Conservation (phyloP, 1,140 invertebrate genomes). For the Brachionus paranguensis region DNA sequence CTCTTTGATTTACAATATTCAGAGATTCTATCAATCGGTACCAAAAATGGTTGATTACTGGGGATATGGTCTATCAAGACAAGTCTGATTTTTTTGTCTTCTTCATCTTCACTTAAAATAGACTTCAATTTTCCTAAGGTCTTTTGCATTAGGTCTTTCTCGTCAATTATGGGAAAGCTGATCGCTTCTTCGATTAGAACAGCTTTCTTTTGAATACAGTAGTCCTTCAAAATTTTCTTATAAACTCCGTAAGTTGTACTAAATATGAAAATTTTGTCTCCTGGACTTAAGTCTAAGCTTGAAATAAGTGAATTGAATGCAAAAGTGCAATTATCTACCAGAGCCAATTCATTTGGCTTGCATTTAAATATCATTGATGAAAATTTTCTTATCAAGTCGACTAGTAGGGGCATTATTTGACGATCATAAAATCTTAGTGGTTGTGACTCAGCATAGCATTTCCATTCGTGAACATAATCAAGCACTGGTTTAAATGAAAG, state of each 20-base stretch:
- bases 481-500: slow-evolving; percentile 48
- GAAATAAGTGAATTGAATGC: slow-evolving; percentile 49
- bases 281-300: slow-evolving; percentile 44
- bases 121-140: slow-evolving; percentile 43
- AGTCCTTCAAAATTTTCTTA: slow-evolving; percentile 15
- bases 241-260: slow-evolving; percentile 50
- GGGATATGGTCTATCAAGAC: slow-evolving; percentile 54
- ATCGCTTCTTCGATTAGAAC: slow-evolving; percentile 45
- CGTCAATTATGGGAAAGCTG: neutral
- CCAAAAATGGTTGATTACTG: slow-evolving; percentile 50
- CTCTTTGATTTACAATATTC: neutral
- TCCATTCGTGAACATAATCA: slow-evolving; percentile 49
- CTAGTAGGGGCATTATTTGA: slow-evolving; percentile 49
- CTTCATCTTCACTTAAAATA: slow-evolving; percentile 40
- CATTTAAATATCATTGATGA: slow-evolving; percentile 52
- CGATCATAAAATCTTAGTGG: slow-evolving; percentile 52
- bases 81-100: slow-evolving; percentile 45
- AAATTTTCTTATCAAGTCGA: slow-evolving; percentile 47
- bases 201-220: slow-evolving; percentile 46
- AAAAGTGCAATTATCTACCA: slow-evolving; percentile 51
- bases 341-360: slow-evolving; percentile 47
- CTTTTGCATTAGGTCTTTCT: neutral
- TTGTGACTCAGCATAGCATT: slow-evolving; percentile 48
- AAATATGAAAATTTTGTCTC: slow-evolving; percentile 48
- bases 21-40: slow-evolving; percentile 46